Percentiles rank a stretch among this genome's conserved stretches.
Conservation (phyloP, 2,888 invertebrate genomes). For the Steromphala cineraria region DNA sequence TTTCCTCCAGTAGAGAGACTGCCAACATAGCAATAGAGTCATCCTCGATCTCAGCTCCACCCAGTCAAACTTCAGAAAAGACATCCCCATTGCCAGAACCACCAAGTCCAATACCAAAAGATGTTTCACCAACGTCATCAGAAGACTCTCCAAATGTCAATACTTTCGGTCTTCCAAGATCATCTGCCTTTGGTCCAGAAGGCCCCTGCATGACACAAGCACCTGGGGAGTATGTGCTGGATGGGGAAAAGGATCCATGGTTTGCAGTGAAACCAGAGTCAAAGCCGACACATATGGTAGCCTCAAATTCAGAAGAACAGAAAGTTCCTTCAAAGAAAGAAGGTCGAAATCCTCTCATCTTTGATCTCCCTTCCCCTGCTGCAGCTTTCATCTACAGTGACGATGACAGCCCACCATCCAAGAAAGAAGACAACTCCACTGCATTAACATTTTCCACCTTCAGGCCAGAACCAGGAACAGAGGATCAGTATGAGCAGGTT, state of each 20-base stretch:
- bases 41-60: not conserved
- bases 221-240: not conserved
- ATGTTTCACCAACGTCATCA: constrained; percentile 1
- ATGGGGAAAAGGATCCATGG: constrained; percentile 28
- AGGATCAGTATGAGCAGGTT: not conserved
- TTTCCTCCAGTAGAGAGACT: constrained; percentile 8
- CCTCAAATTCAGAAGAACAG: constrained; percentile 1
- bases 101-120: not conserved
- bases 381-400: constrained; percentile 52
- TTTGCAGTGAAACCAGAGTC: constrained; percentile 20
- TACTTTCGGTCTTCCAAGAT: constrained; percentile 11
- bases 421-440: constrained; percentile 20
- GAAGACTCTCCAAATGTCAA: constrained; percentile 13
- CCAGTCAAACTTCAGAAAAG: not conserved
- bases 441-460: constrained; percentile 45
- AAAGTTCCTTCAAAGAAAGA: constrained; percentile 10
- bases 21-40: constrained; percentile 10
- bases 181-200: constrained; percentile 1
- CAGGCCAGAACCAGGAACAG: constrained; percentile 34
- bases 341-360: constrained; percentile 30
- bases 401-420: constrained; percentile 41
- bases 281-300: constrained; percentile 14
- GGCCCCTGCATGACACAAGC: not conserved
- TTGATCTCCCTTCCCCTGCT: constrained; percentile 52
- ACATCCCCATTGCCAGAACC: constrained; percentile 10